Percentiles rank a stretch among this genome's conserved stretches.
Conservation (phyloP, 1,140 invertebrate genomes). For the Drosophila asahinai region DNA sequence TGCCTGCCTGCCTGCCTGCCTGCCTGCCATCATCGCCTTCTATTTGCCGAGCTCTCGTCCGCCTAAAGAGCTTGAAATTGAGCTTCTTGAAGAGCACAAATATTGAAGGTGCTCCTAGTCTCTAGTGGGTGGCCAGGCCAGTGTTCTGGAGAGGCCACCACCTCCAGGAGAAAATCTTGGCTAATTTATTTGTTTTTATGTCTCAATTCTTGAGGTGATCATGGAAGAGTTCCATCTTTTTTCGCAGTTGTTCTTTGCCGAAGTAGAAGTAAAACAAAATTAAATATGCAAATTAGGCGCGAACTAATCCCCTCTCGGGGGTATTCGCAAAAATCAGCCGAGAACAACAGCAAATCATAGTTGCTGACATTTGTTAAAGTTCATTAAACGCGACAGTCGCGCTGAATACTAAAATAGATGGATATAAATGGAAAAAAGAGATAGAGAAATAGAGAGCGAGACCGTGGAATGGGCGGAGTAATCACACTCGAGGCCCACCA, state of each 20-base stretch:
- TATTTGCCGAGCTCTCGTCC: constrained; percentile 34
- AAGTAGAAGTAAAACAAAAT: constrained; percentile 54
- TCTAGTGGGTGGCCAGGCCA: constrained; percentile 36
- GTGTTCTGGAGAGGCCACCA: background rate
- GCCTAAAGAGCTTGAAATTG: constrained; percentile 76
- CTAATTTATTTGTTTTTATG: constrained; percentile 30
- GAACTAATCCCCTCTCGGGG: constrained; percentile 39
- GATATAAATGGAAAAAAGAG: constrained; percentile 5
- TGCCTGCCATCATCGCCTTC: constrained; percentile 14
- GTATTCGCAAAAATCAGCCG: constrained; percentile 11
- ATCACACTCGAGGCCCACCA: constrained; percentile 43
- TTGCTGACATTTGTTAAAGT: constrained; percentile 72
- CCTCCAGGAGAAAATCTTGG: constrained; percentile 1
- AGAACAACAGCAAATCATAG: constrained; percentile 63
- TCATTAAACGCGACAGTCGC: constrained; percentile 71
- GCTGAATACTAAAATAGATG: constrained; percentile 37
- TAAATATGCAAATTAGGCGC: constrained; percentile 73
- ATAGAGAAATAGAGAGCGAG: constrained; percentile 17
- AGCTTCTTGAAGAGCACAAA: constrained; percentile 48
- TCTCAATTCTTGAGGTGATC: constrained; percentile 11
- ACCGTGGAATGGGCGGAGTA: constrained; percentile 28
- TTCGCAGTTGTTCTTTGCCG: constrained; percentile 6
- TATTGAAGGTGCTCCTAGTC: constrained; percentile 30
- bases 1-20: constrained; percentile 30
- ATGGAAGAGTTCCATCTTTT: constrained; percentile 1